Evolutionary conservation across 2,888 invertebrate genomes (phyloP).

Genomic region (Cephus pygmeus): DNA sequence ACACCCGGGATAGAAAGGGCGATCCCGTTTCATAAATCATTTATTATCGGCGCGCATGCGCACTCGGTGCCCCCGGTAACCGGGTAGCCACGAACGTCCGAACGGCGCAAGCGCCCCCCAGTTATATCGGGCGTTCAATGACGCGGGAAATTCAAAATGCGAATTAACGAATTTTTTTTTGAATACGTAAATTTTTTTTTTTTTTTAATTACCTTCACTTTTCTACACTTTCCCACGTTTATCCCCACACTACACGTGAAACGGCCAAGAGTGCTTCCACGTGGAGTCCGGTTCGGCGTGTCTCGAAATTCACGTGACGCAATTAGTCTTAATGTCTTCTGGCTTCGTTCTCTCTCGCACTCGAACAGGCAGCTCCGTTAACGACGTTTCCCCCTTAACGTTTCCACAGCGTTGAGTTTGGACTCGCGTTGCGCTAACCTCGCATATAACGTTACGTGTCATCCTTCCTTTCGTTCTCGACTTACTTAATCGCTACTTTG

Average conservation of each 20-base stretch:
- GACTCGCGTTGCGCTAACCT: background rate
- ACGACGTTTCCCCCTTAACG: no score
- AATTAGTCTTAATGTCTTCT: background rate
- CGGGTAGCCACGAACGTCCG: background rate
- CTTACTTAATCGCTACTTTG: background rate
- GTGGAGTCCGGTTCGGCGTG: no score
- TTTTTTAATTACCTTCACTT: no score
- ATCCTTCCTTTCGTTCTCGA: background rate
- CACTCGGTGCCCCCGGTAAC: background rate
- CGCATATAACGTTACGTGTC: background rate
- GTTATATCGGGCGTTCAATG: no score
- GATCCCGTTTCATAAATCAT: constrained; percentile 48
- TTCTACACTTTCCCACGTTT: no score
- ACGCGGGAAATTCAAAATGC: no score
- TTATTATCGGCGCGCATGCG: constrained; percentile 21
- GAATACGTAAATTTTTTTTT: no score
- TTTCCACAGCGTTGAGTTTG: background rate
- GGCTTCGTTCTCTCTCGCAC: background rate
- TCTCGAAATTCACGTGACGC: background rate
- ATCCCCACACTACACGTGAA: no score
- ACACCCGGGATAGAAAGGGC: constrained; percentile 25
- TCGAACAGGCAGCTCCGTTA: background rate
- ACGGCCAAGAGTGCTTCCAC: no score
- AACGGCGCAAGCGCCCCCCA: no score
- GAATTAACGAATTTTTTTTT: no score